Base-by-base conservation (phyloP, 2,797 vertebrate species). In the Pipistrellus pipistrellus region DNA sequence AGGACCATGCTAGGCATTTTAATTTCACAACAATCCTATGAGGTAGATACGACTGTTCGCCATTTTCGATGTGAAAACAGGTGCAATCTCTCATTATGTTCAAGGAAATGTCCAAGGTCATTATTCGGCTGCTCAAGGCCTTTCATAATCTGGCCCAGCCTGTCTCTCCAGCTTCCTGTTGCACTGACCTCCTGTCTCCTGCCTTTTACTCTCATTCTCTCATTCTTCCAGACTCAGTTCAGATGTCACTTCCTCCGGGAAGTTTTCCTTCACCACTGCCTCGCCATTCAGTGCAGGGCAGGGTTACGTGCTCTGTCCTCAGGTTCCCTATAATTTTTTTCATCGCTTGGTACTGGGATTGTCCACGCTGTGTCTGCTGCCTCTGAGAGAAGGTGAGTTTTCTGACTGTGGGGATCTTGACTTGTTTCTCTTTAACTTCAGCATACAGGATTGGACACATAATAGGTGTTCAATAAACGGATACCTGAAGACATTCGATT, bases 381-480 rank as follows among this genome's bases (percentile, higher is more conserved):
- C 62, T 27, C 10, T 48, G n/a, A 18, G 64, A 66, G 9, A n/a
- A 41, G n/a, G 15, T 14, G 14, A 55, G 18, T 78, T 53, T 66
- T 68, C 30, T 8, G 35, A 68, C 55, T 15, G 6, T 69, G 53
- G 4, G 27, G 8, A 13, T 25, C 32, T 68, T 20, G 17, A 7
- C 35, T 64, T 55, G 44, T 86, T 83, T 87, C 51, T 94, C 55
- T 88, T 66, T 27, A 82, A 78, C 8, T 14, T 25, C 41, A 76
- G 72, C 32, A 51, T 78, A 30, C 44, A 71, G 71, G 30, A 48
- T 12, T 3, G 10, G 46, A n/a, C n/a, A 27, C 8, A 12, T 35
- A 59, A 13, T 17, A 87, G 30, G 17, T 32, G 23, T 46, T 84
- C 51, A 80, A 12, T 71, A 32, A 72, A 48, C 18, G 23, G 80